Conservation (phyloP, 2,113 vertebrate species). For the Isichthys henryi region DNA sequence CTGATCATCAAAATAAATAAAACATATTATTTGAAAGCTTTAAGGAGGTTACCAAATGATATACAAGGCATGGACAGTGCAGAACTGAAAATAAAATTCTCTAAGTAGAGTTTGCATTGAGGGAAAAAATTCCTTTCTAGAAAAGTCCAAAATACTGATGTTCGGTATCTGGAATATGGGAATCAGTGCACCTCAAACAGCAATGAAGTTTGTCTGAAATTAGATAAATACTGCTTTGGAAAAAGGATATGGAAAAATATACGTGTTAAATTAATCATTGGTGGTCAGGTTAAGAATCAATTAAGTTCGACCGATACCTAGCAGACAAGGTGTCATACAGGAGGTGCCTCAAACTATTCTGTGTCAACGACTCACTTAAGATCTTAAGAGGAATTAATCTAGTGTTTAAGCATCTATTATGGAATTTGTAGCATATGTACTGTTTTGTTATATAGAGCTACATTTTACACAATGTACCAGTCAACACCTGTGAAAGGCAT, state of each 20-base stretch:
- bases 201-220: not conserved
- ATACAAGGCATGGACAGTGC: not conserved
- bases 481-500: too few relatives aligned
- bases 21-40: not conserved
- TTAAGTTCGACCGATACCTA: not conserved
- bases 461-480: not conserved
- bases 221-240: not conserved
- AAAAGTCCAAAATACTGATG: not conserved
- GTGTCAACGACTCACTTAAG: not conserved
- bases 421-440: not conserved
- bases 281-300: not conserved
- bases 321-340: not conserved
- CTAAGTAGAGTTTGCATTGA: not conserved
- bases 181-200: not conserved
- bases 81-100: not conserved
- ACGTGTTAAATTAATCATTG: not conserved
- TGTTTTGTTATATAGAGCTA: not conserved
- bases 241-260: not conserved
- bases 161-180: not conserved
- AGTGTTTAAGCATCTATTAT: not conserved
- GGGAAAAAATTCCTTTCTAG: not conserved
- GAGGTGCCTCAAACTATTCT: not conserved
- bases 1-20: not conserved
- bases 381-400: not conserved
- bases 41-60: not conserved